Evolutionary conservation across 2,797 vertebrate genomes (phyloP), one percentile per base, ranked within the genome.

Genomic region (Parauchenoglanis ngamensis): DNA sequence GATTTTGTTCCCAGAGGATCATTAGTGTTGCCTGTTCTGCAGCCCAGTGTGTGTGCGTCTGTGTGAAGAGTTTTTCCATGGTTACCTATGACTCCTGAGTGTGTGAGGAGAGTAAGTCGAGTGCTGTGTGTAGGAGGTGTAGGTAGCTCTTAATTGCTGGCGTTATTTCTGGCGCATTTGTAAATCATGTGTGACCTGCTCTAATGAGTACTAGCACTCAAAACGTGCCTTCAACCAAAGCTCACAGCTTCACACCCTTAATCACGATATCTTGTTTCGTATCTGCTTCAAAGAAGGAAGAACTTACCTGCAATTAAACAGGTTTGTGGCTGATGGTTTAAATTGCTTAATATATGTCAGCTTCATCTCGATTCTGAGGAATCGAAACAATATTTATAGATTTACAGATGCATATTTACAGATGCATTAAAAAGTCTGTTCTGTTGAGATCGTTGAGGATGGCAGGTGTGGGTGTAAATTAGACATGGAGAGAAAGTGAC

Each of bases 141-240:
- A 89, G 87, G 87, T 81, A 87, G 84, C 75, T 87, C 85, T 88
- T 89, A 90, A 91, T 92, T 90, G 90, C 86, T 88, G 89, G 68
- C 35, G 80, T 90, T 92, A 92, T 91, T 90, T 88, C 88, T 90
- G 90, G 85, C 73, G 80, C 75, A 76, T 84, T 73, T 90, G 89
- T 89, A 89, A 91, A 90, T 90, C 87, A 89, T 72, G 56, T 77
- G 83, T 85, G 84, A 88, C 89, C 85, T 67, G 72, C 68, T 35
- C 83, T 90, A 91, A 91, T 86, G 86, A 89, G 89, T 83, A 84
- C 87, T 83, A 88, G 88, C 70, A 75, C 81, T 86, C 56, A 57
- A 63, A 83, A 86, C 85, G 82, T 86, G 81, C 77, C 87, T 88
- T 87, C 44, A 57, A 76, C 85, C 85, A 90, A 89, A 89, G 85